Evolutionary conservation across 64 coral and sea anemone genomes (phyloP), one percentile per base, ranked within the genome.

Genomic region (Acropora tenuis): DNA sequence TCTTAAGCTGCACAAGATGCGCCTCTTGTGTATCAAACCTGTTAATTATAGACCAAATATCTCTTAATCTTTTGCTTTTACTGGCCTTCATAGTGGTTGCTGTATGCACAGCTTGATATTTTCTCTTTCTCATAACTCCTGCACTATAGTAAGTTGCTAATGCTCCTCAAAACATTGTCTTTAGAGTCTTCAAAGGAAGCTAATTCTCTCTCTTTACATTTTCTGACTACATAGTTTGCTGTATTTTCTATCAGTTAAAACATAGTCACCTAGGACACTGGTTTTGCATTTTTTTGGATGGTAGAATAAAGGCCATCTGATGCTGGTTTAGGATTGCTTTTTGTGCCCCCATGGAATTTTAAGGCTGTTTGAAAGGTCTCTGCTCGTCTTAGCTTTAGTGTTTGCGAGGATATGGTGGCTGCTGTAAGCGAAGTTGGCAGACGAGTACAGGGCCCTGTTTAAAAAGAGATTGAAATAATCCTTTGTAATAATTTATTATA

Each of bases 71-170:
- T 47, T 80, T 90, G 1, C 1, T 81, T 0, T 7, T 80, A 74
- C 78, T 59, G 6, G 65, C 69, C 58, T 80, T 90, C 88, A 90
- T 80, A 65, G 67, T n/a, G n/a, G n/a, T n/a, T n/a, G n/a, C n/a
- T n/a, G n/a, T n/a, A n/a, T n/a, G n/a, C n/a, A 89, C 86, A 17
- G 86, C 68, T 13, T 77, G 79, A 71, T 90, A 94, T 78, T 94
- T 90, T 69, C 92, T 74, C 77, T 94, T 94, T 0, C 80, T 80
- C 75, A 90, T 82, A 58, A 94, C 78, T 48, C 92, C 92, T 73
- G 92, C 78, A 65, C 78, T 84, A 42, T 94, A 89, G 47, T 78
- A 94, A n/a, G 87, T 71, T 71, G 67, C 17, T 89, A 84, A n/a
- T 79, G 72, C 92, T 94, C 89, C 86, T 84, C 16, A 94, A 58